A percentile compares a stretch with the other conserved stretches of the same genome.
These are phyloP conservation scores for Anthoscopus minutus DNA, from an alignment of 2,113 vertebrate species.

Conservation along the genomic window DNA sequence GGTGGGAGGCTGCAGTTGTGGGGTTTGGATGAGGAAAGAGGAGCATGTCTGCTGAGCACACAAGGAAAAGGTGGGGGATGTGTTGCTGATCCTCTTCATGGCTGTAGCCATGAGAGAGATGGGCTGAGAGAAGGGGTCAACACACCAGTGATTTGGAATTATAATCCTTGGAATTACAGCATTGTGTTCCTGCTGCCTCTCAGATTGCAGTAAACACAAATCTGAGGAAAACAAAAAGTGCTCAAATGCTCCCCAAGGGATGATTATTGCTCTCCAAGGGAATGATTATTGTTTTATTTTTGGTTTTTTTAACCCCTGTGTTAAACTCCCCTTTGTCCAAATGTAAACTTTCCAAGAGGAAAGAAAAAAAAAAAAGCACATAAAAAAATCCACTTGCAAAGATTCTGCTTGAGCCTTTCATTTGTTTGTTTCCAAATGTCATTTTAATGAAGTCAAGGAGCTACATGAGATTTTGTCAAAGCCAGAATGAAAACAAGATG, in stretches of 20 bases:
- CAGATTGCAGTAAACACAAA: not conserved
- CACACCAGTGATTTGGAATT: not conserved
- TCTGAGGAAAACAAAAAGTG: not conserved
- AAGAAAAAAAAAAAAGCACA: no score
- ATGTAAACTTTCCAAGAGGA: not conserved
- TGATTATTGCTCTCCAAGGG: not conserved
- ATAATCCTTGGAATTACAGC: not conserved
- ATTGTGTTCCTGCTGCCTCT: not conserved
- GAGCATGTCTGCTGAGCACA: not conserved
- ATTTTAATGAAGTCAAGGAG: not conserved
- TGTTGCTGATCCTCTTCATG: not conserved
- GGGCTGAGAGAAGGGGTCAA: not conserved
- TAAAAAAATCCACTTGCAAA: not conserved
- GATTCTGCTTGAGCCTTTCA: not conserved
- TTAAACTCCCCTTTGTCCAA: not conserved
- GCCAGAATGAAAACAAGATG: conserved; percentile 6
- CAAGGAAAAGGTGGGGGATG: not conserved
- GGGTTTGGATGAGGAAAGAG: not conserved
- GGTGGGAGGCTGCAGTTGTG: not conserved
- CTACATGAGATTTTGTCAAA: not conserved
- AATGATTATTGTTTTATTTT: not conserved
- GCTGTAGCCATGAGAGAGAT: not conserved
- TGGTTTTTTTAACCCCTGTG: not conserved
- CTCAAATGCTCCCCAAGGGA: not conserved
- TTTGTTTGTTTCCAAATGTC: conserved; percentile 29